Percentiles rank a stretch among this genome's conserved stretches.
Evolutionary conservation across 2,113 vertebrate genomes (phyloP).

Genomic region (Hippocampus comes): DNA sequence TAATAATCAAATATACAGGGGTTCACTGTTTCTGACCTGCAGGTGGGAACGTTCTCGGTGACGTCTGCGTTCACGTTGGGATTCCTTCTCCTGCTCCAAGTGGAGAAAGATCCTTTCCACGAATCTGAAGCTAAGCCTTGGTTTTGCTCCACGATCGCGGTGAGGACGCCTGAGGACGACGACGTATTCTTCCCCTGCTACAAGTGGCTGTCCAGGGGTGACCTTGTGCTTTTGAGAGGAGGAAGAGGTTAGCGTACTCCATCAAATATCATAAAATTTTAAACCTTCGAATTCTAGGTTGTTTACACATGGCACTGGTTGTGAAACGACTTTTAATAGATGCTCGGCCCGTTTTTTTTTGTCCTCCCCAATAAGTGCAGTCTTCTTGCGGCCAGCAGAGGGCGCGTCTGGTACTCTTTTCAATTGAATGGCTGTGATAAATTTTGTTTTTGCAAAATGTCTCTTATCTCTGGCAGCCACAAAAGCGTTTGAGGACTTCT

Average conservation of each 20-base stretch:
- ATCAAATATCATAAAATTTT: not conserved
- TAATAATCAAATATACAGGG: no score
- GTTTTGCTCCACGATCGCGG: slow-evolving; percentile 48
- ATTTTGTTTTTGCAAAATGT: not conserved
- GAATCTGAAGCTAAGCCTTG: slow-evolving; percentile 36
- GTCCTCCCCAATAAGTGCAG: no score
- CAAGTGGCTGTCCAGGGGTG: slow-evolving; percentile 43
- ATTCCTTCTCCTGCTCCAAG: slow-evolving; percentile 37
- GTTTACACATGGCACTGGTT: not conserved
- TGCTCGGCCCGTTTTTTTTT: no score
- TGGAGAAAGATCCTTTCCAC: slow-evolving; percentile 46
- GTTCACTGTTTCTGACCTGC: not conserved
- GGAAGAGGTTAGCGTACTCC: slow-evolving; percentile 35
- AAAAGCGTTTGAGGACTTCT: slow-evolving; percentile 37
- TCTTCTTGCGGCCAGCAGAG: no score
- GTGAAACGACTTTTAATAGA: not conserved
- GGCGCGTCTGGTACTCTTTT: no score
- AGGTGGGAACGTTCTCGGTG: slow-evolving; percentile 38
- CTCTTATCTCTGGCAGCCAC: slow-evolving; percentile 13
- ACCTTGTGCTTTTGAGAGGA: slow-evolving; percentile 33
- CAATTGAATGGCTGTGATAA: no score
- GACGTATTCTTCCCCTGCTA: slow-evolving; percentile 53
- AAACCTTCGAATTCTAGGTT: not conserved
- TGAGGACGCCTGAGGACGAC: slow-evolving; percentile 38
- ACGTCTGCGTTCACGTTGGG: slow-evolving; percentile 30